Evolutionary conservation across 92 coral and sea anemone genomes (phyloP), one percentile per base, ranked within the genome.

Genomic region (Micromussa lordhowensis): DNA sequence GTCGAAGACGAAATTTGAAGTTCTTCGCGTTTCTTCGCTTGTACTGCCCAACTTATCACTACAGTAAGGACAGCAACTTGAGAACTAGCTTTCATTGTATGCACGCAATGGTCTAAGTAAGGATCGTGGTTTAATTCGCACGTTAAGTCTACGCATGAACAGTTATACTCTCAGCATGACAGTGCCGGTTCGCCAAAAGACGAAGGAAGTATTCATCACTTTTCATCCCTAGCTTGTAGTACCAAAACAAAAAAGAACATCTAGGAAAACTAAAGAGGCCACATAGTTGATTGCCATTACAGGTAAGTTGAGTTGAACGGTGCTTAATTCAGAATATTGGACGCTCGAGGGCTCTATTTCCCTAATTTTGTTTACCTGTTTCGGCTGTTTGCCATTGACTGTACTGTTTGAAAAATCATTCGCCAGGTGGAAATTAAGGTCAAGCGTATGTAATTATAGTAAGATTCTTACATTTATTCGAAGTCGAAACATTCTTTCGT

Each of bases 1-100:
- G 91, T 72, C 73, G 70, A 72, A 74, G 79, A 32, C 21, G 71
- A 57, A 72, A 84, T 34, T 57, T 54, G 26, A 72, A 84, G 5
- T 32, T 84, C 78, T 68, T 69, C 76, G 75, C 57, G 79, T 77
- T 53, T 51, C 21, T 18, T 32, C 21, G 57, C 36, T 63, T 73
- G 13, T 4, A 21, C 36, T 22, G 1, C 54, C 51, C 28, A 31
- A 53, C 11, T 36, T 36, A 55, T 29, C 66, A 40, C 72, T n/a
- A 16, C 54, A 4, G 8, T 57, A 44, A 51, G 18, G 18, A 35
- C 26, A 21, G 54, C 1, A 53, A 7, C 40, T 51, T n/a, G 54
- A 35, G 3, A 5, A 80, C 18, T 3, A 15, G 32, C 19, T 3
- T 2, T 16, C 13, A 31, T 49, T 54, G 34, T 57, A 35, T 34